phyloP scores from a whole-genome alignment of 1,140 invertebrate genomes.

The Nasonia vitripennis region DNA sequence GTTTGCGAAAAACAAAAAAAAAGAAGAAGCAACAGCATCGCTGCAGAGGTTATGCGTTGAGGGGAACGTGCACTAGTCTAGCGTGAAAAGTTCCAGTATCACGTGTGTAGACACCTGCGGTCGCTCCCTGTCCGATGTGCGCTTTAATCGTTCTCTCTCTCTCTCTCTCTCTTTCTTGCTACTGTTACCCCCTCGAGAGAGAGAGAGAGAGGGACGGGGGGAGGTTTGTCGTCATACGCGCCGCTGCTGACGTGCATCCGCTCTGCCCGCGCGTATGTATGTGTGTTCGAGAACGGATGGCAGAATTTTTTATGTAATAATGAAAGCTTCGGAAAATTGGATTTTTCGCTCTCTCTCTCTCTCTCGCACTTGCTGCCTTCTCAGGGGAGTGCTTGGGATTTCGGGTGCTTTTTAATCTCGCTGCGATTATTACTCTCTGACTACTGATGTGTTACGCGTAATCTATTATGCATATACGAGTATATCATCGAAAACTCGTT shows the following conservation, averaged over 20 bases:
- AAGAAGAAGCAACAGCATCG: background rate
- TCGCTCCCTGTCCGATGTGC: background rate
- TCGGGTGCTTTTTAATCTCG: too few species aligned
- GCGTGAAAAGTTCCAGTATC: conserved; percentile 36
- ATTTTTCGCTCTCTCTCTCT: too few species aligned
- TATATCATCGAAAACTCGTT: too few species aligned
- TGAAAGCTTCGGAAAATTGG: background rate
- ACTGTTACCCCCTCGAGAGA: conserved; percentile 4
- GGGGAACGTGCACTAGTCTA: conserved; percentile 3
- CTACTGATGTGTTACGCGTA: too few species aligned
- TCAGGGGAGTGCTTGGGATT: too few species aligned
- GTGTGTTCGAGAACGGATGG: background rate
- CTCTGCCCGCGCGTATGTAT: background rate
- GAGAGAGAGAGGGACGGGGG: background rate
- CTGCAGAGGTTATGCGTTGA: background rate
- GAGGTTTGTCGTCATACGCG: conserved; percentile 32
- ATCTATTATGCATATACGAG: too few species aligned
- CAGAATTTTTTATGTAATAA: conserved; percentile 41
- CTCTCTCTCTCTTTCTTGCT: background rate
- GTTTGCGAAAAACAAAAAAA: background rate
- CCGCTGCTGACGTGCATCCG: conserved; percentile 10
- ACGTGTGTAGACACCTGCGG: conserved; percentile 30
- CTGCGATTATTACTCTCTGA: too few species aligned
- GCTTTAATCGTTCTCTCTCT: background rate
- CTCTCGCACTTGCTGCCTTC: too few species aligned